Evolutionary conservation across 2,797 vertebrate species (phyloP).

Genomic region (Intellagama lesueurii): DNA sequence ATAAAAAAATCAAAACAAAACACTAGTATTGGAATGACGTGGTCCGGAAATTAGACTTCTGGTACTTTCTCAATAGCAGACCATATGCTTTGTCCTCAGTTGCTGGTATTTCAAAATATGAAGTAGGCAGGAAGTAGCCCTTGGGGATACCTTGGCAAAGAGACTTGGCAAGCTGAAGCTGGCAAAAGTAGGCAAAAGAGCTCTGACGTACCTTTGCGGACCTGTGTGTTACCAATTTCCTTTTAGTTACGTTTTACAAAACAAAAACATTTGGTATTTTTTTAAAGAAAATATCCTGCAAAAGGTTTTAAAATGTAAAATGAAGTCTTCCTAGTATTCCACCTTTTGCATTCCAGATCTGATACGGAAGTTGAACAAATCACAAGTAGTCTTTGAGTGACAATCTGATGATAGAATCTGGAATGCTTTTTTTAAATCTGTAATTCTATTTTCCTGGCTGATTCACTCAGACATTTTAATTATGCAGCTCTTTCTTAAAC

Average conservation of each 20-base stretch:
- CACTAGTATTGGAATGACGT: neutral
- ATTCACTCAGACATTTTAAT: neutral
- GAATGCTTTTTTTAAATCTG: neutral
- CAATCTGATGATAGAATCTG: neutral
- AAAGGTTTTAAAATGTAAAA: neutral
- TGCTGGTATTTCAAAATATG: neutral
- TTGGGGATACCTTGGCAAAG: neutral
- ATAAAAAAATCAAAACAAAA: neutral
- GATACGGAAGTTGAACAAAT: neutral
- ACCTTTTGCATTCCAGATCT: neutral
- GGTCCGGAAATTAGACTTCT: neutral
- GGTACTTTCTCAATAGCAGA: neutral
- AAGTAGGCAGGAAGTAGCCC: neutral
- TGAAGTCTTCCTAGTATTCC: neutral
- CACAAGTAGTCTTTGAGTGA: neutral
- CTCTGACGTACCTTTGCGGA: too few species aligned
- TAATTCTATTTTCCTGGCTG: neutral
- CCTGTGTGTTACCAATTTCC: neutral
- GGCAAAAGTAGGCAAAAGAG: too few species aligned
- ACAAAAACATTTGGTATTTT: neutral
- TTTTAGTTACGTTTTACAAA: neutral
- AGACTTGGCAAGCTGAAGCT: too few species aligned
- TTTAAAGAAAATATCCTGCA: neutral
- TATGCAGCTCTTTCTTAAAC: neutral
- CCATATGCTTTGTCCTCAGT: neutral